Conservation (phyloP, 2,113 vertebrate species). For the Scortum barcoo region DNA sequence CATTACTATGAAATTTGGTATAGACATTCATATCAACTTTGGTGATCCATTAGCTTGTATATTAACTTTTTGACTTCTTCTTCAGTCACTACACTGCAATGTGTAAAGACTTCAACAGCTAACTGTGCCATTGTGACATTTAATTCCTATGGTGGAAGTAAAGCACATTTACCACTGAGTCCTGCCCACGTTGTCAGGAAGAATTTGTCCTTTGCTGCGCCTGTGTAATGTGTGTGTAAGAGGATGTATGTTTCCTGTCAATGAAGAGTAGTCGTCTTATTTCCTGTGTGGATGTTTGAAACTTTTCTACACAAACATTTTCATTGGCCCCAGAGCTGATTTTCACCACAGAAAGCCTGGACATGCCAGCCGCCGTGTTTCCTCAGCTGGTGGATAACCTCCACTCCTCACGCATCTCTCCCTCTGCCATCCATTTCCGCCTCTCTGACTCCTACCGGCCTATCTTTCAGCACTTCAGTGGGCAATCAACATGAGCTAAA, state of each 20-base stretch:
- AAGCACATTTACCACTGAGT: conserved; percentile 9
- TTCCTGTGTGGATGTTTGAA: conserved; percentile 79
- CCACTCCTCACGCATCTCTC: conserved; percentile 65
- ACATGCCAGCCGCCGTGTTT: conserved; percentile 72
- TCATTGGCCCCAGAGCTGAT: conserved; percentile 73
- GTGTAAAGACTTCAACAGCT: conserved; percentile 20
- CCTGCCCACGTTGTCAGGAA: conserved; percentile 27
- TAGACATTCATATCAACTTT: too few species aligned
- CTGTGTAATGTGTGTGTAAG: conserved; percentile 52
- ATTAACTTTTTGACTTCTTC: too few species aligned
- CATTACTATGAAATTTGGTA: too few species aligned
- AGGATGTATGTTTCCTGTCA: conserved; percentile 76
- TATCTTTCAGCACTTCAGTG: conserved; percentile 48
- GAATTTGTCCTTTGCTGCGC: conserved; percentile 54
- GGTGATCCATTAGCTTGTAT: neutral
- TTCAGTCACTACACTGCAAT: conserved; percentile 6
- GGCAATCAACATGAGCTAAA: conserved; percentile 19
- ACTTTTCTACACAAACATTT: conserved; percentile 80
- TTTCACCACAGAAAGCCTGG: conserved; percentile 65
- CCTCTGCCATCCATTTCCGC: conserved; percentile 69
- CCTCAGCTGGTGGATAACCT: conserved; percentile 84
- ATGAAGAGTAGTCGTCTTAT: conserved; percentile 60
- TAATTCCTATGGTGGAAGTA: conserved; percentile 18
- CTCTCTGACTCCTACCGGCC: conserved; percentile 37
- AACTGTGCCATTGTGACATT: conserved; percentile 30